A percentile compares a stretch with the other conserved stretches of the same genome.
Conservation (phyloP, 1,140 invertebrate genomes). For the Vanessa tameamea region DNA sequence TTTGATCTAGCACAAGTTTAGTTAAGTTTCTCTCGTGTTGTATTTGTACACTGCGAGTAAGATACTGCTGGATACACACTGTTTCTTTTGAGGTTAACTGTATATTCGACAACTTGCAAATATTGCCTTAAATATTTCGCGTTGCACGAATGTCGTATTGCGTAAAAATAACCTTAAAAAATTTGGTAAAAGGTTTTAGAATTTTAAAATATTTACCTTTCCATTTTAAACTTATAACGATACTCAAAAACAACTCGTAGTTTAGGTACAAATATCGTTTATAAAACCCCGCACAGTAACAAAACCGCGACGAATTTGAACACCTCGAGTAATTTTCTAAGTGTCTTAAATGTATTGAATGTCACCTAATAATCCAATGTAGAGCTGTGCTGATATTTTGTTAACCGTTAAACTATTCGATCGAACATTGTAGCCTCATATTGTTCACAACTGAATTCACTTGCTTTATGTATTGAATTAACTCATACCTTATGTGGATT, state of each 20-base stretch:
- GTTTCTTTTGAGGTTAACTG: background rate
- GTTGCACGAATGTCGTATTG: background rate
- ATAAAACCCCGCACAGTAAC: no score
- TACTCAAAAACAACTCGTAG: no score
- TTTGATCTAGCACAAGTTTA: background rate
- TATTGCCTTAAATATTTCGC: background rate
- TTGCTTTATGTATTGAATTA: background rate
- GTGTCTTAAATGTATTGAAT: constrained; percentile 2
- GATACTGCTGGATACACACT: background rate
- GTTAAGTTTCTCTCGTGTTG: background rate
- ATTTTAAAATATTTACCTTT: no score
- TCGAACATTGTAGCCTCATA: background rate
- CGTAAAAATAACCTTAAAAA: background rate
- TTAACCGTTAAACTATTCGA: background rate
- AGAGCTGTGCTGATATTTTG: background rate
- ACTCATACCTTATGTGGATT: constrained; percentile 10
- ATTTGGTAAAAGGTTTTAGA: no score
- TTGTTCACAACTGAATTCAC: constrained; percentile 7
- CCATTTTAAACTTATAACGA: no score
- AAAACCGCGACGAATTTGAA: background rate
- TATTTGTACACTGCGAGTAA: background rate
- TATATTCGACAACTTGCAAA: background rate
- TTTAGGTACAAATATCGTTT: no score
- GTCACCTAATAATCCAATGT: constrained; percentile 2
- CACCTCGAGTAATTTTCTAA: background rate